A percentile compares a stretch with the other conserved stretches of the same genome.
phyloP scores from a whole-genome alignment of 2,113 vertebrate genomes.

The Hemicordylus capensis region DNA sequence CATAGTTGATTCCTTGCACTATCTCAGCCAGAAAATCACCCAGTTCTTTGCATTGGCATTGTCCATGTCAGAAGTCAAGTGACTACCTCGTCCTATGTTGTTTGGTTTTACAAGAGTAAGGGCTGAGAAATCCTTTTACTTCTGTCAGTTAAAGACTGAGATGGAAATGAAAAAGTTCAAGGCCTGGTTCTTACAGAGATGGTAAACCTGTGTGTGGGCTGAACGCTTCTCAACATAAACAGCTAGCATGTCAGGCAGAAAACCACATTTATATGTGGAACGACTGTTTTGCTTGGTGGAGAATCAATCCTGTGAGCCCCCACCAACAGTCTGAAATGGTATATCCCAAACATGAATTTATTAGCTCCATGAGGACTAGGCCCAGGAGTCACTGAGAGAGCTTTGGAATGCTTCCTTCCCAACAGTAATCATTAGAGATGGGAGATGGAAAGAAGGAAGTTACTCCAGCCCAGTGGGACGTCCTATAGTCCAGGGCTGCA shows the following conservation, averaged over 20 bases:
- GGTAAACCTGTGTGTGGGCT: background rate
- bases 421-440: background rate
- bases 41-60: background rate
- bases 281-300: background rate
- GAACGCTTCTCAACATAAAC: background rate
- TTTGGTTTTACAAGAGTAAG: background rate
- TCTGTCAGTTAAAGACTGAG: background rate
- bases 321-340: background rate
- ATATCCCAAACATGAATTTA: background rate
- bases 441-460: background rate
- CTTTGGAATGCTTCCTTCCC: background rate
- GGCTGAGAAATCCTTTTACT: background rate
- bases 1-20: background rate
- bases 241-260: background rate
- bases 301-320: too few species aligned
- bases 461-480: background rate
- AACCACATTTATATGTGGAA: background rate
- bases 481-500: slow-evolving; percentile 19
- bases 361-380: background rate
- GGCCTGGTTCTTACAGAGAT: background rate
- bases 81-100: background rate
- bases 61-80: background rate
- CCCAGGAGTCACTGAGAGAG: background rate
- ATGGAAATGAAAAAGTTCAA: background rate
- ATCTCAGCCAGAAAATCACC: background rate